Percentiles rank a stretch among this genome's conserved stretches.
These are phyloP conservation scores for Leptinotarsa lineolata DNA, from an alignment of 1,140 invertebrate species.

Conservation along the genomic window DNA sequence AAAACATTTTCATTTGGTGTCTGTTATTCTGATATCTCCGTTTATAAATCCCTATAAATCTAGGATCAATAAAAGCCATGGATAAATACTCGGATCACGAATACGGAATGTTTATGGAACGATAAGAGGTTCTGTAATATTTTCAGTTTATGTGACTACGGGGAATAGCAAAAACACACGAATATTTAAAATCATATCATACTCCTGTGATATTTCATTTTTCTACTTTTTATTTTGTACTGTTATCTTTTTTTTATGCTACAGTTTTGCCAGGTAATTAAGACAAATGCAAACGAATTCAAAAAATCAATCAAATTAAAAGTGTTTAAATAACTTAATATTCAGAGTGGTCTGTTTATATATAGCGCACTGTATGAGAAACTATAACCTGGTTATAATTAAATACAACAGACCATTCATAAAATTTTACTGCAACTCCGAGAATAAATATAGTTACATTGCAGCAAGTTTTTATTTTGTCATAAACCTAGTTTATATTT, in stretches of 20 bases:
- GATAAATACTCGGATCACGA: background rate
- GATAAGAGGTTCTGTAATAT: background rate
- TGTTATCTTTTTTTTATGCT: no score
- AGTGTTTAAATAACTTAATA: no score
- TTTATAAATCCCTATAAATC: background rate
- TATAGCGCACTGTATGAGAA: no score
- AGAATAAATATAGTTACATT: background rate
- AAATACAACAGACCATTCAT: background rate
- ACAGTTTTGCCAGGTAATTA: no score
- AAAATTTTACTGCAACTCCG: conserved; percentile 5
- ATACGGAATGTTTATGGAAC: background rate
- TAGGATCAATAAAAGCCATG: background rate
- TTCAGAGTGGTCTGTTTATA: no score
- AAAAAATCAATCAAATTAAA: no score
- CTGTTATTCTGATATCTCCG: background rate
- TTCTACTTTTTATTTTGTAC: no score
- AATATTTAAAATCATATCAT: no score
- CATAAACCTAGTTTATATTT: conserved; percentile 6
- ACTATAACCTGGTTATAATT: no score
- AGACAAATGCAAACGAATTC: no score
- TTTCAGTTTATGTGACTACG: background rate
- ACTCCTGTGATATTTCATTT: no score
- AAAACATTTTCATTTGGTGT: background rate
- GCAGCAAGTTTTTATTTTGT: conserved; percentile 15
- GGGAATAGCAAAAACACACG: no score